Evolutionary conservation across 1,140 invertebrate genomes (phyloP).

Genomic region (Adoxophyes honmai): DNA sequence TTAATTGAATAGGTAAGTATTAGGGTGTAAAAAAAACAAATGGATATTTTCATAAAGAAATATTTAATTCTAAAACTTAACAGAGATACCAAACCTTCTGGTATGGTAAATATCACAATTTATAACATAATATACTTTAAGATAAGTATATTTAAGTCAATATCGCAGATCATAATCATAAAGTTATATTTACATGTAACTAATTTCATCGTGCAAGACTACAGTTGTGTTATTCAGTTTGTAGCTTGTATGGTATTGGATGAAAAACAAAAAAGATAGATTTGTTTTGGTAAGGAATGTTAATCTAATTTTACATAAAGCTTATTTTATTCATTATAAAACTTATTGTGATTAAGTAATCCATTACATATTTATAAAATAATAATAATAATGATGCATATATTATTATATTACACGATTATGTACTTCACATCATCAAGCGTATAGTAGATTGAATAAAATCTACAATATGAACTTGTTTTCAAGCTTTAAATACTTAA

Average conservation of each 20-base stretch:
- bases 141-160: constrained; percentile 6
- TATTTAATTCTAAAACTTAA: constrained; percentile 40
- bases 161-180: constrained; percentile 4
- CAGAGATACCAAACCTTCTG: constrained; percentile 19
- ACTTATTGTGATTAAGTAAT: background rate
- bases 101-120: constrained; percentile 33
- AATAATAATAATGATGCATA: too few species aligned
- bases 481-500: constrained; percentile 17
- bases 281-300: background rate
- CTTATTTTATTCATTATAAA: background rate
- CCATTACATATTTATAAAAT: too few species aligned
- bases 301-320: background rate
- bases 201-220: background rate
- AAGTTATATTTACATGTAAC: background rate
- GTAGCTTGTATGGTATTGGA: background rate
- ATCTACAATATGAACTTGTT: constrained; percentile 13
- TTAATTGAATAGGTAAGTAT: too few species aligned
- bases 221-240: background rate
- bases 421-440: too few species aligned
- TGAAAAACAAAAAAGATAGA: background rate
- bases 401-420: too few species aligned
- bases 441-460: too few species aligned
- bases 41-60: constrained; percentile 18
- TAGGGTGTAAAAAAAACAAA: background rate
- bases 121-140: constrained; percentile 12